Conservation (phyloP, 53 echinoderm and acorn worm genomes). For the Mesocentrotus franciscanus region DNA sequence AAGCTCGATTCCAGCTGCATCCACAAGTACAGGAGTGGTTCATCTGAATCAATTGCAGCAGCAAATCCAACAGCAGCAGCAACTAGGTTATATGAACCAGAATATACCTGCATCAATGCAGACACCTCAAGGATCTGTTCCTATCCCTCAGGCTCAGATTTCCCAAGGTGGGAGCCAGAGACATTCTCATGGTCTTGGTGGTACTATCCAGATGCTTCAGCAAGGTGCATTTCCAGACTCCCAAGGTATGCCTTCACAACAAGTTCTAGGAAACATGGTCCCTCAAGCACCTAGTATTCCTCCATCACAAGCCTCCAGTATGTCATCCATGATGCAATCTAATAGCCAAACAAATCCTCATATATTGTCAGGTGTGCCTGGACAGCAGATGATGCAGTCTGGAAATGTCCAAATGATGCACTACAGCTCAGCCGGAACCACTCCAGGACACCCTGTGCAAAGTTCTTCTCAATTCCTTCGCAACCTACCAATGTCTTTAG, state of each 20-base stretch:
- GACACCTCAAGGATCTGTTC: slow-evolving; percentile 9
- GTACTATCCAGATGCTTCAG: slow-evolving; percentile 21
- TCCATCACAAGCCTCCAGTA: slow-evolving; percentile 11
- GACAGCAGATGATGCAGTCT: slow-evolving; percentile 11
- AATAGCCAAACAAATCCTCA: slow-evolving; percentile 30
- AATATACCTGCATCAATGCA: slow-evolving; percentile 21
- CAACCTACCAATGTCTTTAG: background rate
- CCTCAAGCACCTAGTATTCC: background rate
- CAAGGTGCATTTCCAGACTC: background rate
- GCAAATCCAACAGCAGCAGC: slow-evolving; percentile 17
- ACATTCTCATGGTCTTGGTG: slow-evolving; percentile 25
- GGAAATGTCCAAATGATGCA: slow-evolving; percentile 44
- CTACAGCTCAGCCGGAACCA: background rate
- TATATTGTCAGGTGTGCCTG: background rate
- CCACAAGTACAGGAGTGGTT: background rate
- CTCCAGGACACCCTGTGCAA: background rate
- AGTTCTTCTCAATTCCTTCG: slow-evolving; percentile 51
- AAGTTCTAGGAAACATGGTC: background rate
- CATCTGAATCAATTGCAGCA: slow-evolving; percentile 5
- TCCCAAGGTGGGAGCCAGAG: slow-evolving; percentile 10
- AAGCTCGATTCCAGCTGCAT: background rate
- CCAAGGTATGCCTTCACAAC: slow-evolving; percentile 5
- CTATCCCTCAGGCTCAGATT: slow-evolving; percentile 30
- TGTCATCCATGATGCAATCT: slow-evolving; percentile 50
- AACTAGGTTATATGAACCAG: background rate